These are phyloP conservation scores for Sebastes fasciatus DNA, from an alignment of 2,113 vertebrate genomes.

Conservation along the genomic window DNA sequence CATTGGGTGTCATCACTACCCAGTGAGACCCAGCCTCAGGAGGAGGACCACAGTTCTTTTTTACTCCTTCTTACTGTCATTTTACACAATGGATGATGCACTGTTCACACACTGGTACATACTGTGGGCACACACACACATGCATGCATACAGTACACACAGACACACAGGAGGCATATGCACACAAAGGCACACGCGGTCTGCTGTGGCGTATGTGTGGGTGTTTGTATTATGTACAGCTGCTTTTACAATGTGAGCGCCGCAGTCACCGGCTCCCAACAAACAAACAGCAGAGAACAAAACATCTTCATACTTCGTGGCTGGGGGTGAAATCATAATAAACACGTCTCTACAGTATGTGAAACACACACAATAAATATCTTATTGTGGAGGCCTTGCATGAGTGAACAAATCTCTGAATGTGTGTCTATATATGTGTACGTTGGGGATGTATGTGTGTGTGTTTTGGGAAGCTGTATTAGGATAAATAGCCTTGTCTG, in stretches of 20 bases:
- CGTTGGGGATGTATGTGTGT: background rate
- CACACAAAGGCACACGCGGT: conserved; percentile 11
- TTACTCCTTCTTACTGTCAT: conserved; percentile 12
- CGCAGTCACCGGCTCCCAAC: conserved; percentile 9
- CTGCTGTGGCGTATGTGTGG: conserved; percentile 9
- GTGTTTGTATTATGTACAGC: conserved; percentile 21
- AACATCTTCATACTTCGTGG: conserved; percentile 26
- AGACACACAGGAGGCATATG: background rate
- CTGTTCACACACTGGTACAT: conserved; percentile 2
- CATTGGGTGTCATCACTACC: conserved; percentile 56
- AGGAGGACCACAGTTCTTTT: conserved; percentile 1
- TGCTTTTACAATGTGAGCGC: conserved; percentile 19
- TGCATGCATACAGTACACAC: background rate
- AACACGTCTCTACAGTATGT: background rate
- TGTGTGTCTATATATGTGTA: background rate
- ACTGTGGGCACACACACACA: background rate
- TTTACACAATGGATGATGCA: conserved; percentile 27
- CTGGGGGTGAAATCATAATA: conserved; percentile 4
- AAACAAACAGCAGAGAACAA: conserved; percentile 23
- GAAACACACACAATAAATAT: background rate
- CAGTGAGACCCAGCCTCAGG: conserved; percentile 31
- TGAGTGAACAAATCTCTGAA: background rate
- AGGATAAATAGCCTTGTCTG: conserved; percentile 77
- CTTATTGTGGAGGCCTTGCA: background rate
- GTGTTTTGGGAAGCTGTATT: conserved; percentile 47